Conservation (phyloP, 2,888 invertebrate genomes). For the Magallana nippona region DNA sequence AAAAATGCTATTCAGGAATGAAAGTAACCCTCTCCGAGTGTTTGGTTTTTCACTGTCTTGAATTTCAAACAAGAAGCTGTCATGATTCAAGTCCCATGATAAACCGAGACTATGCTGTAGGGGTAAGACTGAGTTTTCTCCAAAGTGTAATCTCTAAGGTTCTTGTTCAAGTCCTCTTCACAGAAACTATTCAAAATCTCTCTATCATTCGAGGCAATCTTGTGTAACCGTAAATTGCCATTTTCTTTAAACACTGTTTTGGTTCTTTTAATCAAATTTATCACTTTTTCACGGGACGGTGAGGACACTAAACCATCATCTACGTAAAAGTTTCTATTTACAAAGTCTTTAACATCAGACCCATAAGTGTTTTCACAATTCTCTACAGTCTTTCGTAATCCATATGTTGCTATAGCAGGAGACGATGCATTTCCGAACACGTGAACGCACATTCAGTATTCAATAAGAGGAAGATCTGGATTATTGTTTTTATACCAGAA, state of each 20-base stretch:
- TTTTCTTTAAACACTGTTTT: constrained; percentile 31
- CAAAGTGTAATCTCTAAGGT: constrained; percentile 42
- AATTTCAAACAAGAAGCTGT: constrained; percentile 52
- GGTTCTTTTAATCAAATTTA: too few relatives aligned
- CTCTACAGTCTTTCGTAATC: too few relatives aligned
- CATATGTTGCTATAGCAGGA: constrained; percentile 50
- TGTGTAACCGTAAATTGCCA: constrained; percentile 52
- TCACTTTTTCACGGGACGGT: too few relatives aligned
- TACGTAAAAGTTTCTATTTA: too few relatives aligned
- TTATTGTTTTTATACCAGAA: too few relatives aligned
- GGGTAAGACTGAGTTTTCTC: constrained; percentile 45
- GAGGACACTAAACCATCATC: too few relatives aligned
- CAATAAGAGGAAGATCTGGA: constrained; percentile 33
- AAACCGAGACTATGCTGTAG: constrained; percentile 59
- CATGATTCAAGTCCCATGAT: constrained; percentile 55
- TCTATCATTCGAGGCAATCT: too few relatives aligned
- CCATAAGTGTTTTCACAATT: too few relatives aligned
- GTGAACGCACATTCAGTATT: constrained; percentile 41
- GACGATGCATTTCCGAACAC: constrained; percentile 48
- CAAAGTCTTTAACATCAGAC: too few relatives aligned
- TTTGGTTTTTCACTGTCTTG: constrained; percentile 41
- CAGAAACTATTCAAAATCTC: constrained; percentile 50
- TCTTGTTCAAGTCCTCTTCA: constrained; percentile 50
- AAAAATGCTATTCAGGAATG: constrained; percentile 50
- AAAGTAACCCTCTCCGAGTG: constrained; percentile 56